Conservation (phyloP, 2,888 invertebrate genomes). For the Limnephilus lunatus region DNA sequence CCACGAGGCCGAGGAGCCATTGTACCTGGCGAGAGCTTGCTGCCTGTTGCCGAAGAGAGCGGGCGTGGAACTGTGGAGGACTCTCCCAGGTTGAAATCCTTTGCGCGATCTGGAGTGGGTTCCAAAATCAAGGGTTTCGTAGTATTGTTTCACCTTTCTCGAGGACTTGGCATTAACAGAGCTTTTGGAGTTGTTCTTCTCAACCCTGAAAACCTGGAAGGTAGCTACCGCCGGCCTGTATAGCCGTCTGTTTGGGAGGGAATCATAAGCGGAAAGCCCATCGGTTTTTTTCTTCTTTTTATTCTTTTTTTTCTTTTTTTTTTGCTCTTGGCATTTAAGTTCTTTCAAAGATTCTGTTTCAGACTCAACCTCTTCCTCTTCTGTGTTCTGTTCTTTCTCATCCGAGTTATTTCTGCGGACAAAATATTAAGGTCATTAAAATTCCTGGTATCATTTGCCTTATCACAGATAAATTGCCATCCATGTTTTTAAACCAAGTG, state of each 20-base stretch:
- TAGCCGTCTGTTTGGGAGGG: conserved; percentile 72
- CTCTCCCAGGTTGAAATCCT: background rate
- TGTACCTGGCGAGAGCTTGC: conserved; percentile 68
- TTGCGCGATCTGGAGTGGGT: background rate
- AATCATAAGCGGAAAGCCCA: conserved; percentile 63
- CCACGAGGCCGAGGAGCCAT: conserved; percentile 67
- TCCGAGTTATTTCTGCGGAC: background rate
- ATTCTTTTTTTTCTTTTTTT: conserved; percentile 16
- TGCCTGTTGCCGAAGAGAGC: conserved; percentile 67
- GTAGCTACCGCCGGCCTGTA: conserved; percentile 69
- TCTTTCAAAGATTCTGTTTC: background rate
- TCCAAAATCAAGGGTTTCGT: background rate
- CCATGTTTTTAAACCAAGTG: background rate
- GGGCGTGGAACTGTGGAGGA: background rate
- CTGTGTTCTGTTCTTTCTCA: background rate
- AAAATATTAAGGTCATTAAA: conserved; percentile 18
- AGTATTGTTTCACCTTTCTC: conserved; percentile 12
- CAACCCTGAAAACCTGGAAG: conserved; percentile 19
- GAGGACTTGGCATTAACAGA: background rate
- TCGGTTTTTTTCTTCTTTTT: conserved; percentile 16
- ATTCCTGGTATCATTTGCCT: background rate
- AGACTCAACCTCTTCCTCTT: background rate
- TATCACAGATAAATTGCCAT: background rate
- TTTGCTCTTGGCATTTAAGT: background rate
- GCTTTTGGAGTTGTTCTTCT: background rate